phyloP scores from a whole-genome alignment of 2,113 vertebrate species.

The Sapajus apella region DNA sequence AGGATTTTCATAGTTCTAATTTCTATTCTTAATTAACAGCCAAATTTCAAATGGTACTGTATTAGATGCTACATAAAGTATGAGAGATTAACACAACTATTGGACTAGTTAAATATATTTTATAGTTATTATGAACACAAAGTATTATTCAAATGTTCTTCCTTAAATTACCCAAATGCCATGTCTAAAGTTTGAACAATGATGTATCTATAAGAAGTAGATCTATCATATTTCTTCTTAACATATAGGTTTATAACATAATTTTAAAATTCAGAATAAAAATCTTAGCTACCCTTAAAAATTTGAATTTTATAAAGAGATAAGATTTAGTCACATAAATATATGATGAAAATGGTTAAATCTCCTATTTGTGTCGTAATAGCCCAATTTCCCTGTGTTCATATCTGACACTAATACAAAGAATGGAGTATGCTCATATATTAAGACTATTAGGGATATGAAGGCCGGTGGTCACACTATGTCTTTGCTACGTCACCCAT shows the following conservation, averaged over 20 bases:
- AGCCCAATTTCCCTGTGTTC: not conserved
- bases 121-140: constrained; percentile 50
- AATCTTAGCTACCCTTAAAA: constrained; percentile 29
- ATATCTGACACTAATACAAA: constrained; percentile 26
- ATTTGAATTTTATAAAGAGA: not conserved
- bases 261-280: constrained; percentile 22
- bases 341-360: not conserved
- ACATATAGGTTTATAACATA: not conserved
- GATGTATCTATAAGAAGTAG: not conserved
- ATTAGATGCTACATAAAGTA: not conserved
- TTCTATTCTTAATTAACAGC: constrained; percentile 35
- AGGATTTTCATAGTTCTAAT: constrained; percentile 43
- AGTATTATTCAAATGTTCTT: constrained; percentile 41
- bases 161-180: constrained; percentile 22
- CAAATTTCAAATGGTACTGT: not conserved
- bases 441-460: not conserved
- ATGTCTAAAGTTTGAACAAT: constrained; percentile 41
- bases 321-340: constrained; percentile 4
- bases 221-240: constrained; percentile 40
- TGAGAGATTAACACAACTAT: not conserved
- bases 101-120: constrained; percentile 16
- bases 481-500: not conserved
- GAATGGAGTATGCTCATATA: not conserved
- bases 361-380: constrained; percentile 17
- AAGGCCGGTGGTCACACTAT: constrained; percentile 21